Evolutionary conservation across 2,797 vertebrate genomes (phyloP).

Genomic region (Enteromius radiatus): DNA sequence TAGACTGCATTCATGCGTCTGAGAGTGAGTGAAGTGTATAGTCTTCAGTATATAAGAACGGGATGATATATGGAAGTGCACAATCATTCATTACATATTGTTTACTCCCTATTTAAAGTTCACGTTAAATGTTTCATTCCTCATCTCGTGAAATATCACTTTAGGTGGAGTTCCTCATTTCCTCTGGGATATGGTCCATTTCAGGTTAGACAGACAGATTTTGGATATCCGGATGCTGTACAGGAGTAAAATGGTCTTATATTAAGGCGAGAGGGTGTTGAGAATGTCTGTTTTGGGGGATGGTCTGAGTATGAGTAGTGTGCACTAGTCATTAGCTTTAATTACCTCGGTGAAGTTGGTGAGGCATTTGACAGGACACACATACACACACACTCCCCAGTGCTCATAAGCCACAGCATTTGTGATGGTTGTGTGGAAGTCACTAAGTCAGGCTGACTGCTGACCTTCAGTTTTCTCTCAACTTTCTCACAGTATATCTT

Average conservation of each 20-base stretch:
- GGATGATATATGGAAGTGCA: conserved; percentile 3
- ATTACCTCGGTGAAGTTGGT: conserved; percentile 30
- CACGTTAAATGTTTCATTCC: background rate
- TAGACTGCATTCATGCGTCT: background rate
- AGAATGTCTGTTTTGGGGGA: conserved; percentile 21
- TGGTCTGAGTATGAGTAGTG: conserved; percentile 22
- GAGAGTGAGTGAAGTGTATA: background rate
- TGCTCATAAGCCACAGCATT: background rate
- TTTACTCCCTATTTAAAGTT: background rate
- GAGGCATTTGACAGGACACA: conserved; percentile 35
- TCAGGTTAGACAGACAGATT: conserved; percentile 5
- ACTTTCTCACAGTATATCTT: conserved; percentile 12
- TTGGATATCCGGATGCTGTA: background rate
- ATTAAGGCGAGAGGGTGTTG: conserved; percentile 8
- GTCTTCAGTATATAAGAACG: background rate
- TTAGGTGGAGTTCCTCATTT: background rate
- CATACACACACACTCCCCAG: conserved; percentile 29
- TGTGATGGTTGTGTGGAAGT: conserved; percentile 10
- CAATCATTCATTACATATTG: background rate
- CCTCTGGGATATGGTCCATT: background rate
- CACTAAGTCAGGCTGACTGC: conserved; percentile 15
- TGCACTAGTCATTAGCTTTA: conserved; percentile 47
- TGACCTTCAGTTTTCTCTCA: conserved; percentile 31
- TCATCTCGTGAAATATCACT: background rate
- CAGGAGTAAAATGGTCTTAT: conserved; percentile 3